Base-by-base conservation (phyloP, 2,113 vertebrate species). In the Gopherus evgoodei region DNA sequence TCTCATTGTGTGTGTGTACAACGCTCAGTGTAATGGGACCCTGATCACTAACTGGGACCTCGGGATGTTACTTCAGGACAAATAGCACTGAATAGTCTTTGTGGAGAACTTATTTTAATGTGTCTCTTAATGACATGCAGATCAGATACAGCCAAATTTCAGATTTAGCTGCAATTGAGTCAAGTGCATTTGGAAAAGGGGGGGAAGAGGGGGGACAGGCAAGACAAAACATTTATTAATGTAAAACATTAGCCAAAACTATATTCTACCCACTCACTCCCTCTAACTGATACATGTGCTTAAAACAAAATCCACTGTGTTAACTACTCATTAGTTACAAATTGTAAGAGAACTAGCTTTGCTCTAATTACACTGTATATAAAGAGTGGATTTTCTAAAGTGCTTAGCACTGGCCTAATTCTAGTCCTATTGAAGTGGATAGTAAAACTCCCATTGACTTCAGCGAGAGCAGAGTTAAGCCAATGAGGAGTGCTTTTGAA, bases 201-300 rank as follows among this genome's bases (percentile, higher is more conserved):
- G 81, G 90, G 16, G 22, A 24, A 88, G 8, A 10, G 47, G 84
- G 82, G 49, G 83, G 10, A 87, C 54, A 65, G 24, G 86, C 57
- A 89, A 85, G 65, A 88, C 2, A 19, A 85, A 49, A 52, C 91
- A 65, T 90, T 92, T 38, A 50, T 13, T 27, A 83, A 69, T 1
- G 79, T 19, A 84, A 62, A 31, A 92, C 94, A 87, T 76, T 81
- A 92, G 88, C 84, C 83, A 62, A 53, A 92, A 90, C 52, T 24
- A 93, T 96, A 89, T 95, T 90, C 94, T 97, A 94, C 92, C 87
- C 87, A 94, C 94, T 96, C 95, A 95, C 96, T 91, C 96, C 96
- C 96, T 97, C 96, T 96, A 96, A 95, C 97, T 96, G 62, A 93
- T 5, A 81, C 90, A 82, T 53, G 96, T 89, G 17, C 65, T 81